A percentile compares a stretch with the other conserved stretches of the same genome.
Evolutionary conservation across 1,140 invertebrate species (phyloP).

Genomic region (Nixonia krombeini): DNA sequence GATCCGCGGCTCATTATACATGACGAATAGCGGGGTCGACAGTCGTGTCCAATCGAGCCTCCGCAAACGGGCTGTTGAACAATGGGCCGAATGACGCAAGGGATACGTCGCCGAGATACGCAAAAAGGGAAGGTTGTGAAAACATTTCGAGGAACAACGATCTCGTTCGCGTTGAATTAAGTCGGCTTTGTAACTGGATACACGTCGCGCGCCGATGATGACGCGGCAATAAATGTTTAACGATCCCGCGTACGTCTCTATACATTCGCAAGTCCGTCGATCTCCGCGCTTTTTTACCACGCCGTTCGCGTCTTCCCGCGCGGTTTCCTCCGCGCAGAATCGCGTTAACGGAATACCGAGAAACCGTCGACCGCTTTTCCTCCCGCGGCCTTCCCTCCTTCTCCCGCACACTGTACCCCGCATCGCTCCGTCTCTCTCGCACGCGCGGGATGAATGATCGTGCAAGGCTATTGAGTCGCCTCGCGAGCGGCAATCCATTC

Average conservation of each 20-base stretch:
- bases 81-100: conserved; percentile 40
- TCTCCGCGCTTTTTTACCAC: too few species aligned
- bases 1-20: background rate
- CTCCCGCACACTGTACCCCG: conserved; percentile 15
- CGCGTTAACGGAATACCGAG: too few species aligned
- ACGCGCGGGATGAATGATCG: conserved; percentile 38
- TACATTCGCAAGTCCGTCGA: too few species aligned
- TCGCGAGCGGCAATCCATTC: conserved; percentile 59
- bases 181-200: background rate
- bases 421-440: conserved; percentile 20
- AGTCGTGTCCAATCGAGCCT: background rate
- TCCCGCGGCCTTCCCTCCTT: too few species aligned
- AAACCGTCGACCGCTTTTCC: too few species aligned
- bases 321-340: too few species aligned
- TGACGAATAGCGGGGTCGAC: background rate
- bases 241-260: too few species aligned
- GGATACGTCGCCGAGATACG: background rate
- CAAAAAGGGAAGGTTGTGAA: background rate
- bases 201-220: background rate
- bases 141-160: background rate
- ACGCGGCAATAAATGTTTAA: background rate
- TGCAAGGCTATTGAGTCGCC: conserved; percentile 37
- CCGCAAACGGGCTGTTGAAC: background rate
- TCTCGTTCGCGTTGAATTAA: background rate
- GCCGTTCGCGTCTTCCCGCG: too few species aligned